Evolutionary conservation across 37 sponge, comb jelly and placozoan genomes (phyloP).

Genomic region (Beroe ovata): DNA sequence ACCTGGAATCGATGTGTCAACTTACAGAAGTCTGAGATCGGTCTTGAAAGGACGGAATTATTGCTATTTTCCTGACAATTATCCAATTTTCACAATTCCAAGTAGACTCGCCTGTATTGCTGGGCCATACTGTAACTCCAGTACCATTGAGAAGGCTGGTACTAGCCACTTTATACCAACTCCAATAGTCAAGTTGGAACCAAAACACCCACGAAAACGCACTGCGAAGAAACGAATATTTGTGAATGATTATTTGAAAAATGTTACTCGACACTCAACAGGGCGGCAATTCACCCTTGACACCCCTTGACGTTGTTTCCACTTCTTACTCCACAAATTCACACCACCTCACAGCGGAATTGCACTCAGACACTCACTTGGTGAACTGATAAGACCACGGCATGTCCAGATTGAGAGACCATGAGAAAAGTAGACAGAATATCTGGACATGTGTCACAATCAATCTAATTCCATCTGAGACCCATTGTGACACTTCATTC

Average conservation of each 20-base stretch:
- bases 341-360: too few relatives aligned
- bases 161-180: slow-evolving; percentile 30
- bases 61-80: too few relatives aligned
- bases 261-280: too few relatives aligned
- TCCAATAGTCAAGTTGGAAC: slow-evolving; percentile 38
- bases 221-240: too few relatives aligned
- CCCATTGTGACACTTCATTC: slow-evolving; percentile 19
- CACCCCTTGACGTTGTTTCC: too few relatives aligned
- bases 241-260: too few relatives aligned
- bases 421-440: slow-evolving; percentile 1
- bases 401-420: slow-evolving; percentile 35
- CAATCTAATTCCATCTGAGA: not conserved
- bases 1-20: not conserved
- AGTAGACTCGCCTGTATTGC: not conserved
- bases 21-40: too few relatives aligned
- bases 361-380: not conserved
- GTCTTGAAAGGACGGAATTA: too few relatives aligned
- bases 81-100: too few relatives aligned
- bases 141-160: not conserved
- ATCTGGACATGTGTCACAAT: slow-evolving; percentile 36
- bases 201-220: slow-evolving; percentile 3
- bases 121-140: slow-evolving; percentile 9
- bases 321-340: too few relatives aligned
- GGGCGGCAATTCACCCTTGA: too few relatives aligned
- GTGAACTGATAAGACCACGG: slow-evolving; percentile 66